Conservation (phyloP, 2,888 invertebrate genomes). For the Pyrgus malvae region DNA sequence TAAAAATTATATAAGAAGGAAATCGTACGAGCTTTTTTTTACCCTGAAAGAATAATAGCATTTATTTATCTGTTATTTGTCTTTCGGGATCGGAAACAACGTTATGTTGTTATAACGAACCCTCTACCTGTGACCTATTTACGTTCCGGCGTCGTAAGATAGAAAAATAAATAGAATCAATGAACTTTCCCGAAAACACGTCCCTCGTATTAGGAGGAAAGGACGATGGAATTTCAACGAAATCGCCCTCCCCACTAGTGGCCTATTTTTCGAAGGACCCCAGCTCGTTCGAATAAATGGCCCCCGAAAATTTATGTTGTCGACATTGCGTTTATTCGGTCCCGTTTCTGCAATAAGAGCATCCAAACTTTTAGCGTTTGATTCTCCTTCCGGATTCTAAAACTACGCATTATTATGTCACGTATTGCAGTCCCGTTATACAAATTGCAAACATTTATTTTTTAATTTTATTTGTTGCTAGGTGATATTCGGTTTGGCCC, state of each 20-base stretch:
- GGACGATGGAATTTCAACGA: constrained; percentile 24
- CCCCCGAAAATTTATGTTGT: constrained; percentile 65
- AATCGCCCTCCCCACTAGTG: constrained; percentile 42
- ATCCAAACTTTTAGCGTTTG: constrained; percentile 30
- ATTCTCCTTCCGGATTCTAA: too few relatives aligned
- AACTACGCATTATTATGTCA: too few relatives aligned
- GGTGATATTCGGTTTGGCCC: too few relatives aligned
- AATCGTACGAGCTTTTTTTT: too few relatives aligned
- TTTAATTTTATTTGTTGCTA: too few relatives aligned
- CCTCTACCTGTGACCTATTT: constrained; percentile 2
- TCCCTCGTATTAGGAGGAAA: constrained; percentile 11
- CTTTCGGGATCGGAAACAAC: not conserved
- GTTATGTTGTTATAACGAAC: not conserved
- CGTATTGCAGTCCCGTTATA: too few relatives aligned
- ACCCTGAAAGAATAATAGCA: not conserved
- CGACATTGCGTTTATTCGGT: constrained; percentile 28
- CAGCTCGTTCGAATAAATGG: constrained; percentile 70
- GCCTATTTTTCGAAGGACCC: constrained; percentile 50
- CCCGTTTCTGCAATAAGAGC: constrained; percentile 1
- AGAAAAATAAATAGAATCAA: constrained; percentile 19
- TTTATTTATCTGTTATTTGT: not conserved
- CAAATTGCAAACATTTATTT: too few relatives aligned
- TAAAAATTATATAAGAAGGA: too few relatives aligned
- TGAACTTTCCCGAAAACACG: constrained; percentile 13
- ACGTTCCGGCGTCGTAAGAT: not conserved